Evolutionary conservation across 2,113 vertebrate genomes (phyloP), one percentile per base, ranked within the genome.

Genomic region (Oenanthe oenanthe): DNA sequence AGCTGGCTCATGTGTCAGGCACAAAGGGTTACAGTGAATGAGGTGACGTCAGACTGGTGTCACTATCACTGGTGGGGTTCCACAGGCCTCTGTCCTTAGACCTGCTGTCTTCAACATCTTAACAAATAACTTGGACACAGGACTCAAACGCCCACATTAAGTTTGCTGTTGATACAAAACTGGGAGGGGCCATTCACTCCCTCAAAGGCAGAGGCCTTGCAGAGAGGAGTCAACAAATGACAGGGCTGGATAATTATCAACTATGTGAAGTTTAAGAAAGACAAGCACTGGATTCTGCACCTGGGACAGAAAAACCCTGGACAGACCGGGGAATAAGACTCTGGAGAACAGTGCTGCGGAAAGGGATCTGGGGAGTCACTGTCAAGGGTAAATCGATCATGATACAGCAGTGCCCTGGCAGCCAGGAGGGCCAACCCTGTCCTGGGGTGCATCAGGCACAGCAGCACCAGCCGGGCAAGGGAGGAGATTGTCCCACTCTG

Each of bases 381-480:
- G 19, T 48, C 2, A 6, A 21, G 1, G 20, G 9, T 31, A 63
- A 20, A 45, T 1, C 32, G 40, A 48, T 18, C 3, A 4, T 12
- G 9, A 63, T 13, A 3, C 2, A 88, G 48, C 20, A 72, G 58
- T 26, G 31, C 25, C 21, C 34, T 36, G 42, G 40, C 29, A 63
- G 29, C 20, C 13, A 56, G 65, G 17, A 63, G 24, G 2, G 26
- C 16, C 26, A 51, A 24, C 26, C 10, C 26, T 48, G 34, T 56
- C 25, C 42, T 4, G 20, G 13, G 7, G 13, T 0, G 3, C 25
- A 72, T 26, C 16, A 79, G 42, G 48, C 65, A 40, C 48, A 48
- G 34, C 34, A 79, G 17, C 0, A 0, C 13, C 45, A 71, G 48
- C 40, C 0, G 0, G 34, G 31, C 13, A 18, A 88, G 48, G 5